Conservation (phyloP, 2,113 vertebrate species). For the Motacilla alba region DNA sequence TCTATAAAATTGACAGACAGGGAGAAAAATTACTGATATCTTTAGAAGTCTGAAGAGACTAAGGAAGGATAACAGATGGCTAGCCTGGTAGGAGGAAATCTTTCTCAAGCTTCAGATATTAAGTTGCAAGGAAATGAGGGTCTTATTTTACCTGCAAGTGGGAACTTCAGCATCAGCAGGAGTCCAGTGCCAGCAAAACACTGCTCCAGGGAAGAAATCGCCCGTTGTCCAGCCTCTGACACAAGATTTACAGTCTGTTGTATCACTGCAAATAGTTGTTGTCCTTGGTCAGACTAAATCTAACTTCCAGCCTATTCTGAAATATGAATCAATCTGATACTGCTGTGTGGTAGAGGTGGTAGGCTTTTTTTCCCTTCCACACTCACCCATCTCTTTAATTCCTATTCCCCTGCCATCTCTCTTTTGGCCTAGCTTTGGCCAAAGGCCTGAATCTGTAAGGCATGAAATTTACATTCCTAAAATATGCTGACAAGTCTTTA, state of each 20-base stretch:
- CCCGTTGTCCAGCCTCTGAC: background rate
- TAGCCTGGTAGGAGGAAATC: constrained; percentile 30
- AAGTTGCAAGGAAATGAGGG: constrained; percentile 7
- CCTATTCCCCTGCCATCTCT: background rate
- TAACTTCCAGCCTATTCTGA: constrained; percentile 7
- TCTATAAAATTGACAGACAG: background rate
- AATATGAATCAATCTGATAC: background rate
- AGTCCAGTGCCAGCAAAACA: background rate
- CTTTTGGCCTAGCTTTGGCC: background rate
- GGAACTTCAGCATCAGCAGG: background rate
- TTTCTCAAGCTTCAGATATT: constrained; percentile 28
- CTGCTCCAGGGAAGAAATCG: background rate
- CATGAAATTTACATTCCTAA: background rate
- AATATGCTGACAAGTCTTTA: background rate
- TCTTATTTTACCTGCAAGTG: constrained; percentile 39
- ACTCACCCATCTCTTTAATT: background rate
- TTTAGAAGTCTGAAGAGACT: constrained; percentile 23
- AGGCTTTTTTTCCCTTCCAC: background rate
- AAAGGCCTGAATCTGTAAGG: background rate
- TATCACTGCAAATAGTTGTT: constrained; percentile 13
- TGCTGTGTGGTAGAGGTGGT: background rate
- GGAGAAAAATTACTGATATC: constrained; percentile 6
- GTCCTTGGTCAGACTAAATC: constrained; percentile 39
- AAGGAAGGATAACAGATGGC: constrained; percentile 49
- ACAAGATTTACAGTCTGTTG: constrained; percentile 32